These are phyloP conservation scores for Pachliopta kotzebuea DNA, from an alignment of 2,888 invertebrate species.

Conservation along the genomic window DNA sequence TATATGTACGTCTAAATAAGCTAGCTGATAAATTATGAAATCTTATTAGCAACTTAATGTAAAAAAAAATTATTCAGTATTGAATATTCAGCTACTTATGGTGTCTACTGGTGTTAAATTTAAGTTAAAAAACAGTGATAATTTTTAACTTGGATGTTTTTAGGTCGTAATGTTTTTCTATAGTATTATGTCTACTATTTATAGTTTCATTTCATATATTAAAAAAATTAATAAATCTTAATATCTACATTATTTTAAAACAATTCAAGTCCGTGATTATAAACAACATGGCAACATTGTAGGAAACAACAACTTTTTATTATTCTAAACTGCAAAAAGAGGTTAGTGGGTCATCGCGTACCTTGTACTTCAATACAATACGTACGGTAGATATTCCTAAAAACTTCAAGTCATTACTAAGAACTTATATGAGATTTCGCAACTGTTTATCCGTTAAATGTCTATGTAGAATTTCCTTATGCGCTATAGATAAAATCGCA, in stretches of 20 bases:
- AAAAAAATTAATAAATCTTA: neutral
- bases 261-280: neutral
- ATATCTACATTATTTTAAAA: neutral
- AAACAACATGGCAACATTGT: neutral
- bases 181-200: too few relatives aligned
- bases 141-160: too few relatives aligned
- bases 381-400: constrained; percentile 8
- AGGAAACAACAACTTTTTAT: neutral
- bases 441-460: constrained; percentile 1
- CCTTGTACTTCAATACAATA: constrained; percentile 3
- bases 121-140: too few relatives aligned
- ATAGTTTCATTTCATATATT: too few relatives aligned
- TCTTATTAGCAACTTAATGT: too few relatives aligned
- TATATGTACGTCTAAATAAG: too few relatives aligned
- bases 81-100: too few relatives aligned
- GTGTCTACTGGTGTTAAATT: too few relatives aligned
- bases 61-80: too few relatives aligned
- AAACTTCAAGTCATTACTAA: neutral
- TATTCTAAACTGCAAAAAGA: constrained; percentile 6
- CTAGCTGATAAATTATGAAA: too few relatives aligned
- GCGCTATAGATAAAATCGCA: neutral
- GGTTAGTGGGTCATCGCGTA: constrained; percentile 20
- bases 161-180: too few relatives aligned
- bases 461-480: neutral
- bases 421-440: constrained; percentile 10